Evolutionary conservation across 2,797 vertebrate genomes (phyloP).

Genomic region (Thalassophryne amazonica): DNA sequence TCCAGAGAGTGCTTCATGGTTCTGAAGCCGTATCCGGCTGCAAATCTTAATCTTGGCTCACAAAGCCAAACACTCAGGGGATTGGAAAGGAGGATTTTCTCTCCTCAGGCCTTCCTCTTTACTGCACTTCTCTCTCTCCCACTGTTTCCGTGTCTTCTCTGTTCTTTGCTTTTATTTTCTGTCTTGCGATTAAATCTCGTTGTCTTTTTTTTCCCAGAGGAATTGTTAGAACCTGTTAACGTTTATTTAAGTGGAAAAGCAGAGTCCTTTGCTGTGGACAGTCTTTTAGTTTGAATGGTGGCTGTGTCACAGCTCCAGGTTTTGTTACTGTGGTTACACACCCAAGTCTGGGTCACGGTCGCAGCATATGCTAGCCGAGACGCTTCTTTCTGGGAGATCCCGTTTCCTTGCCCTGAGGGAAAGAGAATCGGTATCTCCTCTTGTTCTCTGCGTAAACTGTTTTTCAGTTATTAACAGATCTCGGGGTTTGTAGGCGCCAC

Average conservation of each 20-base stretch:
- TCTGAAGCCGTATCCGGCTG: slow-evolving; percentile 34
- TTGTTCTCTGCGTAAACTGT: no score
- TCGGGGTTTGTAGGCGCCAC: no score
- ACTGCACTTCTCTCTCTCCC: background rate
- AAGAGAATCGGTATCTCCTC: no score
- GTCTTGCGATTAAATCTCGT: background rate
- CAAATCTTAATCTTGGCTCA: slow-evolving; percentile 53
- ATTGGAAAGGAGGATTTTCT: slow-evolving; percentile 32
- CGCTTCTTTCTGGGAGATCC: no score
- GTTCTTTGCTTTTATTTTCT: background rate
- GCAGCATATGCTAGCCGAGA: no score
- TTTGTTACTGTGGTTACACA: no score
- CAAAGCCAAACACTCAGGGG: slow-evolving; percentile 29
- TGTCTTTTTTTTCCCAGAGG: background rate
- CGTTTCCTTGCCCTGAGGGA: no score
- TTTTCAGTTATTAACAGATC: no score
- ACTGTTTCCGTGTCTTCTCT: background rate
- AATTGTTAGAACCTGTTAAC: background rate
- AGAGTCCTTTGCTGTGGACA: no score
- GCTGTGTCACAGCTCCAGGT: no score
- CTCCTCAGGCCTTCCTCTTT: background rate
- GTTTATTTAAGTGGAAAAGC: background rate
- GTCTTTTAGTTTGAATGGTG: no score
- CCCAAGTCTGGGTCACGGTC: no score
- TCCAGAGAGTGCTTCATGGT: slow-evolving; percentile 31